Conservation (phyloP, 1,140 invertebrate genomes). For the Gryllus bimaculatus region DNA sequence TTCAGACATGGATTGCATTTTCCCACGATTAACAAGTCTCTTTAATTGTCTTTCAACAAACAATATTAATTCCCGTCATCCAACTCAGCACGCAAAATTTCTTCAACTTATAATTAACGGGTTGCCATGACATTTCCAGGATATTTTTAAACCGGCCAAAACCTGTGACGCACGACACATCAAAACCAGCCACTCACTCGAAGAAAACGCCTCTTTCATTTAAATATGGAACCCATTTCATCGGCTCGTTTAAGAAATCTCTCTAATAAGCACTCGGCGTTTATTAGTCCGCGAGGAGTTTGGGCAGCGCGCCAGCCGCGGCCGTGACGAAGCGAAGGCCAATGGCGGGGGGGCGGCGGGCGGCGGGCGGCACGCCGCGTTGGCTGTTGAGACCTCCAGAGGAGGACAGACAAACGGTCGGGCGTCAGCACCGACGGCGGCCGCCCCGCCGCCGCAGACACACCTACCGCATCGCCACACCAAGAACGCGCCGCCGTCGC, state of each 20-base stretch:
- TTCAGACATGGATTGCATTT: no score
- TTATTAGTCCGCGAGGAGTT: not conserved
- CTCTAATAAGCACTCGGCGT: not conserved
- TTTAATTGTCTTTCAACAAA: no score
- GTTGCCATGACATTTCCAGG: no score
- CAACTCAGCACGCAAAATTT: no score
- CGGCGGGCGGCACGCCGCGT: no score
- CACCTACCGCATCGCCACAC: not conserved
- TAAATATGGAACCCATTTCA: not conserved
- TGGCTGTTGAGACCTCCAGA: not conserved
- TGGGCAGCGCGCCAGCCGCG: not conserved
- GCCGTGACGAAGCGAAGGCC: not conserved
- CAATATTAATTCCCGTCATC: no score
- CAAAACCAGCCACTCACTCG: no score
- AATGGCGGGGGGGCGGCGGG: not conserved
- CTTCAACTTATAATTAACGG: no score
- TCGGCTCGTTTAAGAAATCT: not conserved
- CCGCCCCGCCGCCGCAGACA: no score
- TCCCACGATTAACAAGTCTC: no score
- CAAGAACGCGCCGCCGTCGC: not conserved
- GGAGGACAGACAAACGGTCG: not conserved
- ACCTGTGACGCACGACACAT: not conserved
- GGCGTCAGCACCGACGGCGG: not conserved
- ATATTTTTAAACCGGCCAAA: not conserved
- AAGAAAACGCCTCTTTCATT: not conserved